Evolutionary conservation across 2,113 vertebrate genomes (phyloP).

Genomic region (Phaethornis superciliosus): DNA sequence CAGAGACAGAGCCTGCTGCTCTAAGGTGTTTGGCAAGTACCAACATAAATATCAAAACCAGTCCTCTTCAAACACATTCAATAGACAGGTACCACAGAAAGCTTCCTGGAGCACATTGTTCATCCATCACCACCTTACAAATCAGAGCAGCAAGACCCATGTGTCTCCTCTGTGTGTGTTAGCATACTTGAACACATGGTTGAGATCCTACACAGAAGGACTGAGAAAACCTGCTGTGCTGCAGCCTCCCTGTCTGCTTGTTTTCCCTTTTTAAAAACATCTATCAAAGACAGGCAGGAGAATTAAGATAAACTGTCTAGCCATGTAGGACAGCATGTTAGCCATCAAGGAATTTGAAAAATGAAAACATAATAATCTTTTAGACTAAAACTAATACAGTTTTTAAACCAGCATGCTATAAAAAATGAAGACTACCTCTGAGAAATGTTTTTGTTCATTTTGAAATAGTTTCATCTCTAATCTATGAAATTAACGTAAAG

Average conservation of each 20-base stretch:
- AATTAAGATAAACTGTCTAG: background rate
- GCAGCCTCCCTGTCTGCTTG: background rate
- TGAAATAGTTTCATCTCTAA: constrained; percentile 19
- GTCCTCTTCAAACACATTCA: background rate
- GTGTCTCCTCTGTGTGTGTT: background rate
- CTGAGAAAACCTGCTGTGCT: background rate
- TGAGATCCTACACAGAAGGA: background rate
- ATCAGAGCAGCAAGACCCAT: background rate
- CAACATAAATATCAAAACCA: background rate
- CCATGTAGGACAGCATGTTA: background rate
- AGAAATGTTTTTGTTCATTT: background rate
- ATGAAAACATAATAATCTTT: background rate
- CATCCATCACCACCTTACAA: background rate
- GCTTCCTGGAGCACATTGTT: background rate
- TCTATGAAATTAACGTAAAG: constrained; percentile 33
- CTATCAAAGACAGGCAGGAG: background rate
- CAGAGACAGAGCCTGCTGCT: background rate
- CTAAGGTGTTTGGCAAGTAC: no score
- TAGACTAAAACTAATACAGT: background rate
- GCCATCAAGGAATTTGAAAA: background rate
- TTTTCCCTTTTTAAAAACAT: background rate
- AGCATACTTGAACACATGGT: background rate
- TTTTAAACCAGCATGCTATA: background rate
- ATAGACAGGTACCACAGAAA: background rate
- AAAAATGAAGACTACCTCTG: background rate